Evolutionary conservation across 23 tunicate species (phyloP).

Genomic region (Halocynthia aurantium): DNA sequence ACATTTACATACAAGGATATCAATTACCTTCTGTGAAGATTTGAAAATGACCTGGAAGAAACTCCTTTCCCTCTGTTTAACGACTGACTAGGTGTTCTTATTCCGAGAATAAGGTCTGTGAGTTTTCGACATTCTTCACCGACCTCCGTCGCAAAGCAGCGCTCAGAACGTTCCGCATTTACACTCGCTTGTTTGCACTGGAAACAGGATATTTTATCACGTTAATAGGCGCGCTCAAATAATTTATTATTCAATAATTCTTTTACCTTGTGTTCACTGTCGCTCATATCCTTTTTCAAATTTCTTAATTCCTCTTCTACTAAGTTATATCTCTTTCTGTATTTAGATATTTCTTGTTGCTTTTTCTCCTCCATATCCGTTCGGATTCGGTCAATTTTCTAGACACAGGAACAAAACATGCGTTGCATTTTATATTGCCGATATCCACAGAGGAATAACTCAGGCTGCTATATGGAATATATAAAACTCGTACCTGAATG

Average conservation of each 20-base stretch:
- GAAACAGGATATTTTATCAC: not conserved
- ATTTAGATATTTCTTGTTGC: slow-evolving; percentile 3
- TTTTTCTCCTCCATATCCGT: slow-evolving; percentile 14
- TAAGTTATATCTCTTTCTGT: slow-evolving; percentile 7
- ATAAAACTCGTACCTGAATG: not conserved
- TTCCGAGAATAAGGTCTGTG: slow-evolving; percentile 12
- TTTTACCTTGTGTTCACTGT: slow-evolving; percentile 1
- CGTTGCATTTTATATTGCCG: no score
- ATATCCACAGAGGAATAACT: no score
- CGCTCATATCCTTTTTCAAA: slow-evolving; percentile 7
- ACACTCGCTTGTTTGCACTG: slow-evolving; percentile 13
- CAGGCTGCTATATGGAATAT: not conserved
- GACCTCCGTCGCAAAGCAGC: slow-evolving; percentile 13
- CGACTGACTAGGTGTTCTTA: slow-evolving; percentile 23
- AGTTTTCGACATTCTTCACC: slow-evolving; percentile 20
- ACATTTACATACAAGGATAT: not conserved
- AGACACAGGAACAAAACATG: not conserved
- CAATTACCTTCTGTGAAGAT: slow-evolving; percentile 17
- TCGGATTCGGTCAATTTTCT: slow-evolving; percentile 13
- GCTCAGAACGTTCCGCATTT: slow-evolving; percentile 2
- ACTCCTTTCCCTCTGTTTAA: slow-evolving; percentile 3
- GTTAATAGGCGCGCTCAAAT: not conserved
- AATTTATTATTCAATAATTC: not conserved
- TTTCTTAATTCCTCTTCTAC: slow-evolving; percentile 20
- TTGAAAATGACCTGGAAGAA: slow-evolving; percentile 14